These are phyloP conservation scores for Talpa occidentalis DNA, from an alignment of 2,113 vertebrate species.

Conservation along the genomic window DNA sequence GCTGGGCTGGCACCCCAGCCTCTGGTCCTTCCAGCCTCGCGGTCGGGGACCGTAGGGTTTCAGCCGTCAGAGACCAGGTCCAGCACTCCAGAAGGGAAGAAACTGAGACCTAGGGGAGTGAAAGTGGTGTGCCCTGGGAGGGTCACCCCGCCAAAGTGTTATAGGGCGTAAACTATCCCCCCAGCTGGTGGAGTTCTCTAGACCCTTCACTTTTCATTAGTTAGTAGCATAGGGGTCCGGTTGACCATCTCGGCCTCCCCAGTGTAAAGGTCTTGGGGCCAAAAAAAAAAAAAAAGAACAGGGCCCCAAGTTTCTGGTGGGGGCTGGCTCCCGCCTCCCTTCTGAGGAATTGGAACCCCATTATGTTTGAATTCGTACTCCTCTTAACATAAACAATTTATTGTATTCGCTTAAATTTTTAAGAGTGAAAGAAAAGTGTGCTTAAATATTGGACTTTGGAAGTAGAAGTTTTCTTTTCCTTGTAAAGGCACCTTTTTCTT, in stretches of 20 bases:
- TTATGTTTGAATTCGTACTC: not conserved
- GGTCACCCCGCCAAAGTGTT: not conserved
- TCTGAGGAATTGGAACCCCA: not conserved
- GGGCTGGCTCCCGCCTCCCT: not conserved
- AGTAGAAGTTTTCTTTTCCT: not conserved
- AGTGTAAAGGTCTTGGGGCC: not conserved
- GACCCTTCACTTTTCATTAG: not conserved
- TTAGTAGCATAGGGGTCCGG: not conserved
- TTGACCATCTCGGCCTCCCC: no score
- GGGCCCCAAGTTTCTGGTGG: not conserved
- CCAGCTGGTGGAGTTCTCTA: rapidly evolving
- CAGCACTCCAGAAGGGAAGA: not conserved
- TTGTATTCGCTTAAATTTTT: not conserved
- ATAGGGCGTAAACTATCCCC: no score
- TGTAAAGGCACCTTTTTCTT: constrained; percentile 14
- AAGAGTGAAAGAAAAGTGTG: not conserved
- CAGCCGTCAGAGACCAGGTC: not conserved
- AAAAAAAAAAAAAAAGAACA: not conserved
- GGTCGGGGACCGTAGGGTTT: no score
- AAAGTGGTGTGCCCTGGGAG: not conserved
- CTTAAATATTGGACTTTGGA: not conserved
- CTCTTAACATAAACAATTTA: not conserved
- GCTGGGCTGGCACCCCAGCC: not conserved
- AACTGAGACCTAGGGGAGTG: not conserved
- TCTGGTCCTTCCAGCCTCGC: rapidly evolving